A percentile compares a stretch with the other conserved stretches of the same genome.
Evolutionary conservation across 2,113 vertebrate species (phyloP).

Genomic region (Neolamprologus devosi): DNA sequence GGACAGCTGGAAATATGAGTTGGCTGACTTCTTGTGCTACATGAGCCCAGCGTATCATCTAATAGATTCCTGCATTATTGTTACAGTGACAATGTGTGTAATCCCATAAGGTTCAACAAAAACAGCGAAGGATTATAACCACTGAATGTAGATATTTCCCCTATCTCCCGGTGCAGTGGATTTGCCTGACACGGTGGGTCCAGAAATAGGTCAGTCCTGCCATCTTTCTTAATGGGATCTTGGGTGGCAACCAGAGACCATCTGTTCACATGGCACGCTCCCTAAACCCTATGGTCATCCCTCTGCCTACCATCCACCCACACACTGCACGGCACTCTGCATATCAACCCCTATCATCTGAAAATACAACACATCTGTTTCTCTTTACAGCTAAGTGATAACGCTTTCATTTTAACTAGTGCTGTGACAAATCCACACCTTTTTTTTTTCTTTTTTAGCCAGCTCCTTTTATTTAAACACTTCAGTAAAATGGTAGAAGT

Average conservation of each 20-base stretch:
- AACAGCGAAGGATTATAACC: conserved; percentile 34
- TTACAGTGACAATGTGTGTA: neutral
- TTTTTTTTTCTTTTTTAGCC: neutral
- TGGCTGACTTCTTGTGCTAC: neutral
- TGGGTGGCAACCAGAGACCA: conserved; percentile 61
- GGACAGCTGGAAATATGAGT: conserved; percentile 13
- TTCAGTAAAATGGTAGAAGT: neutral
- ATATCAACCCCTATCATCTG: conserved; percentile 32
- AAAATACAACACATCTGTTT: conserved; percentile 40
- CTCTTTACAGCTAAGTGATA: neutral
- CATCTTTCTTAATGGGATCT: conserved; percentile 70
- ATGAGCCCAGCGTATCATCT: neutral
- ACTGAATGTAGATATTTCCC: conserved; percentile 20
- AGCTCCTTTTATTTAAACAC: neutral
- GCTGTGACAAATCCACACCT: neutral
- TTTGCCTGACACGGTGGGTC: conserved; percentile 37
- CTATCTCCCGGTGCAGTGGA: conserved; percentile 13
- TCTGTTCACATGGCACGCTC: conserved; percentile 53
- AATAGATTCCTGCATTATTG: conserved; percentile 17
- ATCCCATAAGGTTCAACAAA: conserved; percentile 39
- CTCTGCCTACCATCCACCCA: conserved; percentile 35
- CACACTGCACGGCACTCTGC: neutral
- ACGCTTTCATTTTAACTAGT: neutral
- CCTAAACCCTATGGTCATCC: conserved; percentile 57
- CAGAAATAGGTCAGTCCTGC: conserved; percentile 65